These are phyloP conservation scores for Drosophila mojavensis DNA, from an alignment of 1,140 invertebrate species.

Conservation along the genomic window DNA sequence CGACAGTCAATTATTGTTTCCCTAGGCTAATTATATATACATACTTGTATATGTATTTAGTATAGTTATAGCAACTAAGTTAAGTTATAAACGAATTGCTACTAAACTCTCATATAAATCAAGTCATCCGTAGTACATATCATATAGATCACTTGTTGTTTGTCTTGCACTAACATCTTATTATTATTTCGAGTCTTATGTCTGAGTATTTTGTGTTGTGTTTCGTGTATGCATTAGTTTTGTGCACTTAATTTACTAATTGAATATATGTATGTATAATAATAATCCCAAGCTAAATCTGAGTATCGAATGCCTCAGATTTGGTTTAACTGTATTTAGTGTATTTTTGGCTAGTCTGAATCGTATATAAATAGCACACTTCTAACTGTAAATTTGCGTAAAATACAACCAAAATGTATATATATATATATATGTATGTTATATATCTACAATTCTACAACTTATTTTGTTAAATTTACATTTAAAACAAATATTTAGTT, in stretches of 20 bases:
- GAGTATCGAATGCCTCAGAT: slow-evolving; percentile 13
- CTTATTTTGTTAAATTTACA: not conserved
- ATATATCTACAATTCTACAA: slow-evolving; percentile 27
- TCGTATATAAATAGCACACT: slow-evolving; percentile 12
- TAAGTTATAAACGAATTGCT: slow-evolving; percentile 18
- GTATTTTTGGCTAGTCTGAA: slow-evolving; percentile 35
- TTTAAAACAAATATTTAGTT: not conserved
- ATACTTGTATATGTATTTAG: slow-evolving; percentile 26
- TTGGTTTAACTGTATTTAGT: slow-evolving; percentile 9
- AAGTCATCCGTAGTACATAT: slow-evolving; percentile 24
- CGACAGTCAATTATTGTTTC: too few species aligned
- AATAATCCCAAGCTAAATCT: slow-evolving; percentile 14
- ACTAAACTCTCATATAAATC: slow-evolving; percentile 17
- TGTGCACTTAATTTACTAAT: not conserved
- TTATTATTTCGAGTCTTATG: not conserved
- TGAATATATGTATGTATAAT: not conserved
- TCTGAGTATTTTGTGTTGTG: slow-evolving; percentile 1
- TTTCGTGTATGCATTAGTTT: slow-evolving; percentile 16
- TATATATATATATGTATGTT: slow-evolving; percentile 34
- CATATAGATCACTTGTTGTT: slow-evolving; percentile 20
- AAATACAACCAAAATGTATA: slow-evolving; percentile 40
- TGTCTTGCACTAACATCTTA: slow-evolving; percentile 30
- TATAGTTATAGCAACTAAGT: slow-evolving; percentile 31
- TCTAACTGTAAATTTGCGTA: slow-evolving; percentile 26
- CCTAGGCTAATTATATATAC: slow-evolving; percentile 29